A percentile compares a stretch with the other conserved stretches of the same genome.
These are phyloP conservation scores for Melieria crassipennis DNA, from an alignment of 2,888 invertebrate species.

Conservation along the genomic window DNA sequence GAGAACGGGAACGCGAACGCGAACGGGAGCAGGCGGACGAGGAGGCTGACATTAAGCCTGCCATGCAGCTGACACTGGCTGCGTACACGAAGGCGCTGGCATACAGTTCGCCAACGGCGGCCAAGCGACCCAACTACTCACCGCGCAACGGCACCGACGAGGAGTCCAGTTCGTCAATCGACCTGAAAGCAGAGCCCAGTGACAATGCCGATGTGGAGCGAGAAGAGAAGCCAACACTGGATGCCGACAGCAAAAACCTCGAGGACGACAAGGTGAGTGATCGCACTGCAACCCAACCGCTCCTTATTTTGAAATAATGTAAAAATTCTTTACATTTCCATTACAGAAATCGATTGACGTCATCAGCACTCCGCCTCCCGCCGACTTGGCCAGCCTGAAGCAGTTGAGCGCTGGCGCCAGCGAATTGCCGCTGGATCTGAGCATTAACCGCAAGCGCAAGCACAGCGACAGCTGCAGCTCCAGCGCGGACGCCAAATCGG, in stretches of 20 bases:
- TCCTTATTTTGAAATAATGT: neutral
- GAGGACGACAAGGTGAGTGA: slow-evolving; percentile 61
- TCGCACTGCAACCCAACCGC: neutral
- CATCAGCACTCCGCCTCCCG: slow-evolving; percentile 56
- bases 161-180: slow-evolving; percentile 42
- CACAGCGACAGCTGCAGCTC: slow-evolving; percentile 47
- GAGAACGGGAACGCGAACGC: no score
- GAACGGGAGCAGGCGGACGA: neutral
- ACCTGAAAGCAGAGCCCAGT: slow-evolving; percentile 42
- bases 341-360: slow-evolving; percentile 63
- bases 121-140: slow-evolving; percentile 1
- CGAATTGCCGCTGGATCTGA: slow-evolving; percentile 81
- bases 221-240: slow-evolving; percentile 45
- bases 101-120: slow-evolving; percentile 25
- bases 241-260: slow-evolving; percentile 41
- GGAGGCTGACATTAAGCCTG: slow-evolving; percentile 20
- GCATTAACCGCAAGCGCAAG: slow-evolving; percentile 70
- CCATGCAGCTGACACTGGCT: slow-evolving; percentile 20
- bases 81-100: slow-evolving; percentile 17
- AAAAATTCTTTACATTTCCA: no score
- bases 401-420: slow-evolving; percentile 45
- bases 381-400: slow-evolving; percentile 30
- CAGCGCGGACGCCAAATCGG: slow-evolving; percentile 51
- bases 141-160: slow-evolving; percentile 41
- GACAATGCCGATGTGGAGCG: slow-evolving; percentile 34